Evolutionary conservation across 2,113 vertebrate species (phyloP).

Genomic region (Pterocles gutturalis): DNA sequence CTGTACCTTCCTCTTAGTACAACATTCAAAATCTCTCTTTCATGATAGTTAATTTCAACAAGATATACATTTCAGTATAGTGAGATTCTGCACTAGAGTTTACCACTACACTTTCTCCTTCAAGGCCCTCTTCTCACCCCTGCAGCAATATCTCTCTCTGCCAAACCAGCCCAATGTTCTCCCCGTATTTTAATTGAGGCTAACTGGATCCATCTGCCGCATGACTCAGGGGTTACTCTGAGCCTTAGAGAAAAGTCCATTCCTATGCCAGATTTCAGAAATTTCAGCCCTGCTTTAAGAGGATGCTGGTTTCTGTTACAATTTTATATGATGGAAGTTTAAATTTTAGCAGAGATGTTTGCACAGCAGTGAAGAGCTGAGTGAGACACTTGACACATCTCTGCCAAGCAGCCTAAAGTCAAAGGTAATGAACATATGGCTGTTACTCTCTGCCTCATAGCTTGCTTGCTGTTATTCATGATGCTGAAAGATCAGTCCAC

Average conservation of each 20-base stretch:
- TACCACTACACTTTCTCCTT: not conserved
- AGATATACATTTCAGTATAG: not conserved
- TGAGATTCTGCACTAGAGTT: not conserved
- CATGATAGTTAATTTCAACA: not conserved
- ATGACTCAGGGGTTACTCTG: not conserved
- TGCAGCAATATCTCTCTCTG: not conserved
- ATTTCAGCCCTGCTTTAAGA: not conserved
- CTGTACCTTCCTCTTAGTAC: not conserved
- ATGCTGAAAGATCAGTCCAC: not conserved
- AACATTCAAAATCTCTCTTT: not conserved
- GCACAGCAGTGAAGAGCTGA: not conserved
- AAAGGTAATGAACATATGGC: not conserved
- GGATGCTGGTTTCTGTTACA: not conserved
- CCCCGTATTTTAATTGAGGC: not conserved
- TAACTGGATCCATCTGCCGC: not conserved
- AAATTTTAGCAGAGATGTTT: not conserved
- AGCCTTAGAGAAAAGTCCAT: not conserved
- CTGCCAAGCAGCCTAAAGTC: not conserved
- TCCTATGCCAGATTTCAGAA: not conserved
- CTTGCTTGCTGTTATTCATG: not conserved
- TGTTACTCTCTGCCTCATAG: not conserved
- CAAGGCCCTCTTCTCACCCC: not conserved
- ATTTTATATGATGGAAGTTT: not conserved
- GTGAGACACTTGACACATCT: not conserved
- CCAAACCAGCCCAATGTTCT: constrained; percentile 1